Conservation (phyloP, 2,113 vertebrate species). For the Tachysurus fulvidraco region DNA sequence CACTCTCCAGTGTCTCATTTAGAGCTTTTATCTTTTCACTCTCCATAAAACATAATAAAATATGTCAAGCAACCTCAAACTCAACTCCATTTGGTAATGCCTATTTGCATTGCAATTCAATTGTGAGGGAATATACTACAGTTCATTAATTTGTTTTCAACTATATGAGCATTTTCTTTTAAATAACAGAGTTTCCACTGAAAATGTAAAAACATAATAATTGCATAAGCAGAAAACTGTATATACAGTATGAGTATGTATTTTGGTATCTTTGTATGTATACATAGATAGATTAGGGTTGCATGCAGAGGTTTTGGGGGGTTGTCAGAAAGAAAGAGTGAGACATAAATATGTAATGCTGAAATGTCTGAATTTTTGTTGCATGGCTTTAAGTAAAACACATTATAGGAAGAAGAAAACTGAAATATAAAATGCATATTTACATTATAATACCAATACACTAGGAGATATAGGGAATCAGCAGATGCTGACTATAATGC, state of each 20-base stretch:
- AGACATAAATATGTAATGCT: not conserved
- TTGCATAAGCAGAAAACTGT: not conserved
- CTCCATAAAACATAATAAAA: slow-evolving; percentile 57
- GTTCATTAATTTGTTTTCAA: slow-evolving; percentile 2
- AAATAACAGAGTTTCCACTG: not conserved
- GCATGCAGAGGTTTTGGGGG: too few relatives aligned
- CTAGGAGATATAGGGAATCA: not conserved
- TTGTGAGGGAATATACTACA: slow-evolving; percentile 9
- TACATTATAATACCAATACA: slow-evolving; percentile 5
- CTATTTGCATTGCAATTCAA: slow-evolving; percentile 22
- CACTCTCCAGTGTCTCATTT: slow-evolving; percentile 63
- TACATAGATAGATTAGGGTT: too few relatives aligned
- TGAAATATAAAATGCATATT: not conserved
- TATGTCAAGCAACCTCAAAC: slow-evolving; percentile 47
- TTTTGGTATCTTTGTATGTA: not conserved
- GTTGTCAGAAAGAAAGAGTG: not conserved
- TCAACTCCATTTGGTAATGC: slow-evolving; percentile 26
- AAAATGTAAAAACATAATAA: not conserved
- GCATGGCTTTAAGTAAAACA: slow-evolving; percentile 11
- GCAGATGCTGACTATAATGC: not conserved
- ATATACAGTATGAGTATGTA: not conserved
- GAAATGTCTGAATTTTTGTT: not conserved
- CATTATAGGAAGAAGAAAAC: not conserved
- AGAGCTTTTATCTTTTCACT: slow-evolving; percentile 66
- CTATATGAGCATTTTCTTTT: not conserved